Evolutionary conservation across 2,113 vertebrate species (phyloP), one percentile per base, ranked within the genome.

Genomic region (Urocynchramus pylzowi): DNA sequence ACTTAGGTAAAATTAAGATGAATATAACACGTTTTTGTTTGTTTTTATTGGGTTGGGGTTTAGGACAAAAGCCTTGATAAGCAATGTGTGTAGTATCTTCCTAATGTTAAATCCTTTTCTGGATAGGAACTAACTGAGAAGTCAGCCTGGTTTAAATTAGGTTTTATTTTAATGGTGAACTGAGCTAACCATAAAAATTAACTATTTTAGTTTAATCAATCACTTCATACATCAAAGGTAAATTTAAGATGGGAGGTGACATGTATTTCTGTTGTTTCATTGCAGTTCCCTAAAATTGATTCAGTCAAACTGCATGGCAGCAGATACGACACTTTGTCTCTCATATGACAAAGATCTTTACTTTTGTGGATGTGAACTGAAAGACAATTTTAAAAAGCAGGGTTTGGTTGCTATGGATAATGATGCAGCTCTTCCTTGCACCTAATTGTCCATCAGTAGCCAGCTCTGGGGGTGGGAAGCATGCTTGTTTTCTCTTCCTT

Each of bases 281-380:
- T 76, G 33, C 11, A 75, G 52, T 47, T 70, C 10, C 11, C 70
- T 84, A 21, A 24, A 78, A 63, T 52, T 54, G 2, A 6, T 68
- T 56, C 39, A 37, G n/a, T 57, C 45, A 67, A 41, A 64, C 18
- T 81, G 4, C 13, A 41, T 24, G 42, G 42, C 26, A 70, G 39
- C 11, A 87, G 9, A 42, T 30, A 16, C 0, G 0, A 3, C 3
- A 24, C 59, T 75, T 70, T 59, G 3, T 16, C 26, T 54, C 54
- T 41, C 49, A 1, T 5, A 21, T 65, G 27, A 39, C 5, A 78
- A 35, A 53, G 49, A 26, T 27, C 26, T 91, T 78, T 37, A 35
- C 10, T 85, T 82, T 42, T 50, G 9, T 37, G 37, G 9, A 26
- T 23, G 22, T 52, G 35, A 63, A 53, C 28, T 33, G 37, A 78